Percentiles rank a stretch among this genome's conserved stretches.
These are phyloP conservation scores for Otus sunia DNA, from an alignment of 2,113 vertebrate genomes.

Conservation along the genomic window DNA sequence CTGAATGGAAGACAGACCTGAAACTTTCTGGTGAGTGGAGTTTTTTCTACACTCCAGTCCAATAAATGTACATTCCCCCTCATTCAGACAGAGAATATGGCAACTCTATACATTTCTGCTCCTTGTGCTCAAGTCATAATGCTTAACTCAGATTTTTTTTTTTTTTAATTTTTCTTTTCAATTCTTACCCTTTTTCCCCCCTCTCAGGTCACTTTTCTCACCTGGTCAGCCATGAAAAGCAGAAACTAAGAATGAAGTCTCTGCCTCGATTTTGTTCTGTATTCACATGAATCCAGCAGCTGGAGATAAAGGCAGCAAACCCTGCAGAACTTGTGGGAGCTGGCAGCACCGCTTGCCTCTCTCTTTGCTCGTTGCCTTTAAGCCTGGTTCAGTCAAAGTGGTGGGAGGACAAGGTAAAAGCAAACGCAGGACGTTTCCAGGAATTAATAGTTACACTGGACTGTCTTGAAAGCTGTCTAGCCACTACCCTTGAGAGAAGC, in stretches of 20 bases:
- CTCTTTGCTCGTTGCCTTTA: not conserved
- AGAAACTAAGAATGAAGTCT: not conserved
- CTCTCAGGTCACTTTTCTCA: not conserved
- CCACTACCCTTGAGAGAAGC: not conserved
- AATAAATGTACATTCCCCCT: not conserved
- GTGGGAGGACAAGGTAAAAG: not conserved
- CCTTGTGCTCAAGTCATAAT: not conserved
- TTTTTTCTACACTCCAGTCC: fast-evolving
- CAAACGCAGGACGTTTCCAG: not conserved
- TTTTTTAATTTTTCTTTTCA: not conserved
- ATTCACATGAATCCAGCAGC: not conserved
- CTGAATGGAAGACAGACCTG: not conserved
- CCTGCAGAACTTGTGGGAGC: fast-evolving
- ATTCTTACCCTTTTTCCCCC: not conserved
- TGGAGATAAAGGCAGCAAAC: not conserved
- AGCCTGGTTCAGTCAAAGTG: not conserved
- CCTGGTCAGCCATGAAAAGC: not conserved
- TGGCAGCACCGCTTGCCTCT: not conserved
- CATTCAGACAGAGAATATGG: not conserved
- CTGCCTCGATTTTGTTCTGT: not conserved
- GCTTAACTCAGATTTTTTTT: not conserved
- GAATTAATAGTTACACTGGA: not conserved
- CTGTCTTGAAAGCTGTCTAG: not conserved
- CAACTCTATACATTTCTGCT: fast-evolving
- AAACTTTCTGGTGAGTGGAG: not conserved